Evolutionary conservation across 2,797 vertebrate genomes (phyloP).

Genomic region (Eulemur rubriventer): DNA sequence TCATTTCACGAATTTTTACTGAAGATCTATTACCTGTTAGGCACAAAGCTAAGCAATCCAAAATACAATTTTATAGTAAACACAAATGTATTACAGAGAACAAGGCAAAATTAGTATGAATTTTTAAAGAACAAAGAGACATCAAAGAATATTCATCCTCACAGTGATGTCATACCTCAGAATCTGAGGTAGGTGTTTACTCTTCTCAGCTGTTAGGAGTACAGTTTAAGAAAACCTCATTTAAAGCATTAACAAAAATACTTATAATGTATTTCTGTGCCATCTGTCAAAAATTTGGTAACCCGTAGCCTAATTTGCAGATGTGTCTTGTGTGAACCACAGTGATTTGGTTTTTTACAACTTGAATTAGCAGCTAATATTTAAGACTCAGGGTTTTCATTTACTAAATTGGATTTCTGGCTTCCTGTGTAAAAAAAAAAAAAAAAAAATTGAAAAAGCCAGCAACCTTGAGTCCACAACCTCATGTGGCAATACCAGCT

Average conservation of each 20-base stretch:
- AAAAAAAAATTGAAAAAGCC: not conserved
- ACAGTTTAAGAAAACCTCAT: not conserved
- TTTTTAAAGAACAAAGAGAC: not conserved
- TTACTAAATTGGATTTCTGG: not conserved
- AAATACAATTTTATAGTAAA: not conserved
- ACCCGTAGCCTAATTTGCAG: not conserved
- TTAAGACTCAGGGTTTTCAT: not conserved
- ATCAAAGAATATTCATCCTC: not conserved
- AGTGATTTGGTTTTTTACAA: not conserved
- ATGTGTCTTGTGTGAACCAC: not conserved
- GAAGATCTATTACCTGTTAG: not conserved
- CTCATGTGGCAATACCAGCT: not conserved
- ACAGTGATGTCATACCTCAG: not conserved
- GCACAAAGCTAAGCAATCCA: not conserved
- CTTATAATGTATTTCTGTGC: not conserved
- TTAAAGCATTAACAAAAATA: not conserved
- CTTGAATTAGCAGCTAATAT: not conserved
- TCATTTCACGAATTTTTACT: not conserved
- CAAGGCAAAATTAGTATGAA: not conserved
- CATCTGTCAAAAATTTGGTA: not conserved
- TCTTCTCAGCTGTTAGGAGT: not conserved
- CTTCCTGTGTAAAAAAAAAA: not conserved
- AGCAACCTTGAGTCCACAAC: not conserved
- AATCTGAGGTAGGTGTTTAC: not conserved
- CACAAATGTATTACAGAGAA: not conserved